Percentiles rank a stretch among this genome's conserved stretches.
phyloP scores from a whole-genome alignment of 2,888 invertebrate species.

The Tinea trinotella region DNA sequence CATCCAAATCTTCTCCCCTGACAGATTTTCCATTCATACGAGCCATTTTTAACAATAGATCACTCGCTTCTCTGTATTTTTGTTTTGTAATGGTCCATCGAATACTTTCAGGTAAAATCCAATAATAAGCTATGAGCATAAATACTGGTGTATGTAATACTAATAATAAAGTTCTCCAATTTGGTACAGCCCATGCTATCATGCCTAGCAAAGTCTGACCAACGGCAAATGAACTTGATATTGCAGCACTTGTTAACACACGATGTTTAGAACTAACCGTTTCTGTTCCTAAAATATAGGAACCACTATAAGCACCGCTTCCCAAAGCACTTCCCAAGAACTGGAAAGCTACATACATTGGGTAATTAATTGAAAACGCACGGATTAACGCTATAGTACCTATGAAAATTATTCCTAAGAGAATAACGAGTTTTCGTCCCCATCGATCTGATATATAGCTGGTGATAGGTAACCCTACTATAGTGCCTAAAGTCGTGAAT shows the following conservation, averaged over 20 bases:
- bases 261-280: neutral
- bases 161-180: neutral
- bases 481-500: neutral
- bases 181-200: conserved; percentile 5
- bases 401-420: neutral
- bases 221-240: neutral
- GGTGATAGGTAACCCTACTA: neutral
- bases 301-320: neutral
- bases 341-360: conserved; percentile 7
- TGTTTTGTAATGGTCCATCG: conserved; percentile 3
- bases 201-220: conserved; percentile 1
- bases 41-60: conserved; percentile 1
- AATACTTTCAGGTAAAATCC: conserved; percentile 10
- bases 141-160: conserved; percentile 5
- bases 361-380: conserved; percentile 8
- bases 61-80: neutral
- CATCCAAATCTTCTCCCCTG: neutral
- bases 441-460: conserved; percentile 10
- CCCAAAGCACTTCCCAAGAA: neutral
- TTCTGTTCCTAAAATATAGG: conserved; percentile 5
- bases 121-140: neutral
- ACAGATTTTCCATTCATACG: conserved; percentile 1
- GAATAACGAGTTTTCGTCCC: neutral
- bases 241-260: neutral
- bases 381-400: neutral